phyloP scores from a whole-genome alignment of 1,140 invertebrate genomes.

The Uloborus diversus region DNA sequence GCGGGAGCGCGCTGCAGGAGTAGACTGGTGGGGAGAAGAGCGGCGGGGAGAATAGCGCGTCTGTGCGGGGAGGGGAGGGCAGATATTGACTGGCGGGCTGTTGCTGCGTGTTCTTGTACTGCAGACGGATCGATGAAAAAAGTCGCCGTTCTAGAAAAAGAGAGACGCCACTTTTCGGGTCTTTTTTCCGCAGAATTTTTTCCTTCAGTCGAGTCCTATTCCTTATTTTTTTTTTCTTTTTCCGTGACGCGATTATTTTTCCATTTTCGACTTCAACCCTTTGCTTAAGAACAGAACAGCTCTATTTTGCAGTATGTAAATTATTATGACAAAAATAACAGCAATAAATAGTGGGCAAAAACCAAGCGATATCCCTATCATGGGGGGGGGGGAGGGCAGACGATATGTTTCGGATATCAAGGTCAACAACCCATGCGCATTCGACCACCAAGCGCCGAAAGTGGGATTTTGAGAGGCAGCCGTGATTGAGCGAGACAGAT shows the following conservation, averaged over 20 bases:
- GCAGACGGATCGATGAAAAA: constrained; percentile 56
- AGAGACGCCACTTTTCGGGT: constrained; percentile 51
- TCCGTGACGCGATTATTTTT: constrained; percentile 18
- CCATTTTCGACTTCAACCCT: constrained; percentile 36
- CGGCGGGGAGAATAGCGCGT: neutral
- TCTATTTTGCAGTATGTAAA: constrained; percentile 22
- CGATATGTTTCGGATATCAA: constrained; percentile 12
- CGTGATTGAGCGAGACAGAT: neutral
- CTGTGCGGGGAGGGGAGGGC: constrained; percentile 20
- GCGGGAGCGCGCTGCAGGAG: neutral
- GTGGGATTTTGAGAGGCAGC: neutral
- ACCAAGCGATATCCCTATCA: neutral
- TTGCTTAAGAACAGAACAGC: constrained; percentile 5
- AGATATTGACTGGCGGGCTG: constrained; percentile 57
- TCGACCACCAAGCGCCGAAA: constrained; percentile 31
- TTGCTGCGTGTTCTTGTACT: constrained; percentile 19
- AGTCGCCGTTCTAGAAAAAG: constrained; percentile 39
- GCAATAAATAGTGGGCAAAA: neutral
- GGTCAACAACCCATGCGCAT: constrained; percentile 50
- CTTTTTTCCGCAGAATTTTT: constrained; percentile 9
- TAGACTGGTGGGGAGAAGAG: neutral
- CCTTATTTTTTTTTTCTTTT: neutral
- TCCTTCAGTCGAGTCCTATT: neutral
- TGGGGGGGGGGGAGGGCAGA: neutral
- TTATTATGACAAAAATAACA: too few species aligned